Evolutionary conservation across 2,797 vertebrate genomes (phyloP).

Genomic region (Thaleichthys pacificus): DNA sequence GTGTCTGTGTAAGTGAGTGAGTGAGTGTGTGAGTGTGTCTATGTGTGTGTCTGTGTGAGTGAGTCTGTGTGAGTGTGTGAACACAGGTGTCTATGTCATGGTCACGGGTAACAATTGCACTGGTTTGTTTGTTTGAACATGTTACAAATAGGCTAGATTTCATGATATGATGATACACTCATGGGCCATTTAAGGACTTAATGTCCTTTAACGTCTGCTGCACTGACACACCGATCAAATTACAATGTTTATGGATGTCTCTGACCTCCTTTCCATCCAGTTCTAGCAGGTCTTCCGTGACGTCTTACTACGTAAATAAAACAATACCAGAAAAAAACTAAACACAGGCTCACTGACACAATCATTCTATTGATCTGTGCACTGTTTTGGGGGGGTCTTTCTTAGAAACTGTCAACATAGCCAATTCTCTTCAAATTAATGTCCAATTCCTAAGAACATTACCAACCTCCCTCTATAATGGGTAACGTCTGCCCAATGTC

Average conservation of each 20-base stretch:
- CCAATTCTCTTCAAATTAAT: background rate
- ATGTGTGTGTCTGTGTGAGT: background rate
- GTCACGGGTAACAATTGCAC: background rate
- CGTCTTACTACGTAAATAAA: background rate
- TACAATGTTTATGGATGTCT: constrained; percentile 9
- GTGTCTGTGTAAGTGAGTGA: background rate
- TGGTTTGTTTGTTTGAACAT: constrained; percentile 10
- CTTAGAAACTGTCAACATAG: background rate
- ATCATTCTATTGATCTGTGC: background rate
- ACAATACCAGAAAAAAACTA: background rate
- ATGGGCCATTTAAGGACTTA: background rate
- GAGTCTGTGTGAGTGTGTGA: background rate
- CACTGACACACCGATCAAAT: constrained; percentile 12
- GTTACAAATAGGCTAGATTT: constrained; percentile 4
- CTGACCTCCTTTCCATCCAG: background rate
- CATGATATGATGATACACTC: background rate
- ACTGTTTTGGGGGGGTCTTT: background rate
- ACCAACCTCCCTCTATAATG: background rate
- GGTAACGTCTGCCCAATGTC: background rate
- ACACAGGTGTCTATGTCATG: background rate
- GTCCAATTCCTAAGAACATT: background rate
- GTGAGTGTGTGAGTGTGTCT: background rate
- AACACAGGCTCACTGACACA: background rate
- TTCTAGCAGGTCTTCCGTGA: background rate
- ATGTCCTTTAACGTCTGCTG: background rate